Conservation (phyloP, 1,140 invertebrate genomes). For the Drosophila bipectinata region DNA sequence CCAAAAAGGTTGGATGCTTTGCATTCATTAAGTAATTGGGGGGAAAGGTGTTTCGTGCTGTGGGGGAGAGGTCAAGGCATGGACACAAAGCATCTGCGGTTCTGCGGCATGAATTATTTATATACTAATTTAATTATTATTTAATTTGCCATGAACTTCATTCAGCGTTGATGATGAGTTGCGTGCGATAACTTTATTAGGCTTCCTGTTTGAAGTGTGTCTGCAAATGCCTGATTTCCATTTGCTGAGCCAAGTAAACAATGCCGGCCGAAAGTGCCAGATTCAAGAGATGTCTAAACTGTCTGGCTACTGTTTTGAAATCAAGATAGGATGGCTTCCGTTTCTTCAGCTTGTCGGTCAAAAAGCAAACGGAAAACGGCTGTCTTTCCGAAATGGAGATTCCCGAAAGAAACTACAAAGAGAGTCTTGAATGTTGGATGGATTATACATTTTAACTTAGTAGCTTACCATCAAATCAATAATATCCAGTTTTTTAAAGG, state of each 20-base stretch:
- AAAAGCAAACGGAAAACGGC: slow-evolving; percentile 23
- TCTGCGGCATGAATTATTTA: slow-evolving; percentile 69
- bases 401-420: slow-evolving; percentile 23
- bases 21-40: slow-evolving; percentile 77
- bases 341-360: not conserved
- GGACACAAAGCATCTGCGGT: slow-evolving; percentile 38
- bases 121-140: slow-evolving; percentile 76
- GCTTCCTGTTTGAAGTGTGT: slow-evolving; percentile 10
- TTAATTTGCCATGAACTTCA: slow-evolving; percentile 57
- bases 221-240: slow-evolving; percentile 29
- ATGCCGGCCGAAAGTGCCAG: slow-evolving; percentile 17
- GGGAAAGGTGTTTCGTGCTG: slow-evolving; percentile 20
- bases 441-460: not conserved
- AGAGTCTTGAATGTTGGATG: not conserved
- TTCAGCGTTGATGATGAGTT: slow-evolving; percentile 33
- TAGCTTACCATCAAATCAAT: slow-evolving; percentile 31
- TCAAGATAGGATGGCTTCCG: not conserved
- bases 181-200: slow-evolving; percentile 36
- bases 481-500: slow-evolving; percentile 17
- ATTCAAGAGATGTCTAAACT: slow-evolving; percentile 30
- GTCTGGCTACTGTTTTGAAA: slow-evolving; percentile 4
- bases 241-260: slow-evolving; percentile 29
- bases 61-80: slow-evolving; percentile 8
- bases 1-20: slow-evolving; percentile 45
- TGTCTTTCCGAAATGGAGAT: slow-evolving; percentile 13